Percentiles rank a stretch among this genome's conserved stretches.
Evolutionary conservation across 2,888 invertebrate species (phyloP).

Genomic region (Diploptera punctata): DNA sequence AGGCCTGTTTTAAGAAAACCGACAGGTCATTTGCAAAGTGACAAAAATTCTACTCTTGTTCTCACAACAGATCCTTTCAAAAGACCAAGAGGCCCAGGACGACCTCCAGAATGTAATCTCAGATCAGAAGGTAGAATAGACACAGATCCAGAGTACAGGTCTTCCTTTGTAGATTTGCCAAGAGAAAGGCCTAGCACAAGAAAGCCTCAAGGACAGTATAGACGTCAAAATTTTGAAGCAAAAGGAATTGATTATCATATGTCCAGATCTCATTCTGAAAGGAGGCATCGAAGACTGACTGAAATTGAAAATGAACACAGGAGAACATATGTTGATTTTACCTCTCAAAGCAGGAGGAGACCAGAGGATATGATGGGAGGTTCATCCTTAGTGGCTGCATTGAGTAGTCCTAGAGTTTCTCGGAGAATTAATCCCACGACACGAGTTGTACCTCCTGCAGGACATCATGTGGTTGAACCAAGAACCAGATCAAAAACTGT

Average conservation of each 20-base stretch:
- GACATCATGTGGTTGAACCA: background rate
- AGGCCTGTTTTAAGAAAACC: constrained; percentile 25
- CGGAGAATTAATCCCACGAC: background rate
- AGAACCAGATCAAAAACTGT: background rate
- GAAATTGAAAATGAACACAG: background rate
- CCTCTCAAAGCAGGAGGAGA: background rate
- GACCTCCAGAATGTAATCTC: background rate
- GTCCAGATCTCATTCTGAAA: background rate
- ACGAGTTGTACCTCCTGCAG: background rate
- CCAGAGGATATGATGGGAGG: background rate
- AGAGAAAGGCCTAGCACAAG: constrained; percentile 55
- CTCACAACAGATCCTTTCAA: background rate
- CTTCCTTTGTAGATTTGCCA: constrained; percentile 56
- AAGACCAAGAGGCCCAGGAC: background rate
- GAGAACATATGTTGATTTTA: background rate
- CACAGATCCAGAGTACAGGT: background rate
- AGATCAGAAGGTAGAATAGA: constrained; percentile 7
- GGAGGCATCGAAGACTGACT: background rate
- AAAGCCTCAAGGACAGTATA: constrained; percentile 52
- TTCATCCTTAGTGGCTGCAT: background rate
- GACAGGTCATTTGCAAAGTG: constrained; percentile 20
- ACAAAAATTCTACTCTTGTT: constrained; percentile 3
- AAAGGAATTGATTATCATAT: background rate
- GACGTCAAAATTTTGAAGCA: background rate
- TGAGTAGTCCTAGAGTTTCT: background rate